A percentile compares a stretch with the other conserved stretches of the same genome.
phyloP scores from a whole-genome alignment of 1,140 invertebrate species.

The Sinonovacula constricta region DNA sequence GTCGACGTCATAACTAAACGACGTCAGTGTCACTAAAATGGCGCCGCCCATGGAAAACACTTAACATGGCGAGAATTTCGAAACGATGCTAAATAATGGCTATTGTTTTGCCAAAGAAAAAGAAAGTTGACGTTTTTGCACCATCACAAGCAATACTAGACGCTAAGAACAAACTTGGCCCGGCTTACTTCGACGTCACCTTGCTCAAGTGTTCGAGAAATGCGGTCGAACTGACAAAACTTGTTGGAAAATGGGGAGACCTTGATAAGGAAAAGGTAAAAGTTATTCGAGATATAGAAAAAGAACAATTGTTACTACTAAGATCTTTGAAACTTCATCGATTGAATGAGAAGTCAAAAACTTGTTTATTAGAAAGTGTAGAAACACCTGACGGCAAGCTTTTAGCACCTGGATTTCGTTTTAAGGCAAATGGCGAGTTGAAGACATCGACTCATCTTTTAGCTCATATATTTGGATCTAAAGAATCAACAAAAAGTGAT shows the following conservation, averaged over 20 bases:
- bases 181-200: constrained; percentile 37
- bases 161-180: constrained; percentile 34
- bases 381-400: constrained; percentile 10
- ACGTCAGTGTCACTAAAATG: no score
- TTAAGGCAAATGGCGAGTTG: constrained; percentile 18
- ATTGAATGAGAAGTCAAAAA: not conserved
- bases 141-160: constrained; percentile 29
- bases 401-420: constrained; percentile 36
- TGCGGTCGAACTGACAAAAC: constrained; percentile 32
- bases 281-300: constrained; percentile 21
- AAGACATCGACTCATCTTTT: no score
- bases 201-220: constrained; percentile 40
- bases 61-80: not conserved
- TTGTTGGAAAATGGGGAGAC: constrained; percentile 25
- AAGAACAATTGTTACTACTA: constrained; percentile 4
- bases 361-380: not conserved
- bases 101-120: constrained; percentile 33
- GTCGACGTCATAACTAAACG: not conserved
- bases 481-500: no score
- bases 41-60: constrained; percentile 4
- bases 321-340: not conserved
- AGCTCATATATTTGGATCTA: no score
- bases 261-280: constrained; percentile 41
- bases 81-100: constrained; percentile 4
- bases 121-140: constrained; percentile 27